A percentile compares a stretch with the other conserved stretches of the same genome.
Conservation (phyloP, 1,140 invertebrate species). For the Eubasilissa regina region DNA sequence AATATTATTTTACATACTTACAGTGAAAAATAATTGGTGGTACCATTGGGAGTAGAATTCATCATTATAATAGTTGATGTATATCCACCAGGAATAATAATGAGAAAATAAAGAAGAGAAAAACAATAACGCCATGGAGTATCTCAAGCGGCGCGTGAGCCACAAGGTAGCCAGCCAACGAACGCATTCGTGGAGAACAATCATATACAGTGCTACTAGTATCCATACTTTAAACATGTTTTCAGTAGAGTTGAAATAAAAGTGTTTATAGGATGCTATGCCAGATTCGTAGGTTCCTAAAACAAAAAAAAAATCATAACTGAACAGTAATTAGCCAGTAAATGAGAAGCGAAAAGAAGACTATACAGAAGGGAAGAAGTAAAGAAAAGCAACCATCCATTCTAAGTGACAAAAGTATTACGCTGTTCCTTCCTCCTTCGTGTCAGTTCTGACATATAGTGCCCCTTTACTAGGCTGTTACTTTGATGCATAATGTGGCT, state of each 20-base stretch:
- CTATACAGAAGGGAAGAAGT: too few species aligned
- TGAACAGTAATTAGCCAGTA: too few species aligned
- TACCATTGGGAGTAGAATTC: slow-evolving; percentile 85
- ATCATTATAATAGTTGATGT: slow-evolving; percentile 89
- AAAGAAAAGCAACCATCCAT: too few species aligned
- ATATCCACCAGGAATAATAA: slow-evolving; percentile 89
- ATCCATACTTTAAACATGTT: slow-evolving; percentile 87
- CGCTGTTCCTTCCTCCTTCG: too few species aligned
- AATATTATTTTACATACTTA: slow-evolving; percentile 59
- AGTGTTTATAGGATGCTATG: slow-evolving; percentile 83
- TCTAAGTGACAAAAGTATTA: too few species aligned
- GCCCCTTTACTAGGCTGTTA: too few species aligned
- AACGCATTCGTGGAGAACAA: slow-evolving; percentile 81
- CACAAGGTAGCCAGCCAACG: slow-evolving; percentile 77
- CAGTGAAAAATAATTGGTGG: slow-evolving; percentile 83
- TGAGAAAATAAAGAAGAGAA: slow-evolving; percentile 83
- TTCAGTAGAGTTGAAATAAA: slow-evolving; percentile 87
- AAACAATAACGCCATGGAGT: slow-evolving; percentile 82
- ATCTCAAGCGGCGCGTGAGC: slow-evolving; percentile 73
- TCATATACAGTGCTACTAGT: slow-evolving; percentile 77
- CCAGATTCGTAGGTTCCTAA: slow-evolving; percentile 83
- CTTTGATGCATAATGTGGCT: too few species aligned
- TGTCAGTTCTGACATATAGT: too few species aligned
- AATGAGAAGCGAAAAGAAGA: too few species aligned
- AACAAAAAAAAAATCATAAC: slow-evolving; percentile 62